Conservation (phyloP, 1,140 invertebrate genomes). For the Solenopsis fugax region DNA sequence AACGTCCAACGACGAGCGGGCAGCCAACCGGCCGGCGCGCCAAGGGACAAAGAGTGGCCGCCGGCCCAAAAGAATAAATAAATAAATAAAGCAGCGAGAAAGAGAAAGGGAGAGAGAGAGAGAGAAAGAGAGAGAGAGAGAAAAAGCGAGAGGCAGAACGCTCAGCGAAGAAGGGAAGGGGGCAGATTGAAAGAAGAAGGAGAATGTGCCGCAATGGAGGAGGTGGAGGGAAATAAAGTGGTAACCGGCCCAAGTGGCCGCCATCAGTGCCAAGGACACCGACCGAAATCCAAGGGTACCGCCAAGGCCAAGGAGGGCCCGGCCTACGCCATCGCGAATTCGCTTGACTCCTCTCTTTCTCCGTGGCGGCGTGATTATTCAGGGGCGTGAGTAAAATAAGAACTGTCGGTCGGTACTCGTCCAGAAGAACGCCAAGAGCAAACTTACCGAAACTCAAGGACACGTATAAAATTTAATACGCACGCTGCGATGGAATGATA, state of each 20-base stretch:
- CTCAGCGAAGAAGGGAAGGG: constrained; percentile 20
- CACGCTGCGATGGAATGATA: not conserved
- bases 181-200: constrained; percentile 54
- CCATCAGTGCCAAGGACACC: constrained; percentile 79
- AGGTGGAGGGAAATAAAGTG: constrained; percentile 77
- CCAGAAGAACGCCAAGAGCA: constrained; percentile 39
- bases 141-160: constrained; percentile 30
- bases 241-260: constrained; percentile 77
- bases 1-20: constrained; percentile 71
- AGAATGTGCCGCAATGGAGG: constrained; percentile 65
- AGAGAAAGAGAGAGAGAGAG: constrained; percentile 8
- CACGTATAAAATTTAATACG: constrained; percentile 32
- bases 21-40: constrained; percentile 73
- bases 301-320: constrained; percentile 73
- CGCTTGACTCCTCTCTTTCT: constrained; percentile 63
- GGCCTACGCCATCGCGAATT: constrained; percentile 74
- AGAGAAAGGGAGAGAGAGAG: constrained; percentile 53
- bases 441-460: constrained; percentile 61
- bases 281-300: constrained; percentile 77
- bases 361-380: constrained; percentile 37
- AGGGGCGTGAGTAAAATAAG: constrained; percentile 59
- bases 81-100: constrained; percentile 80
- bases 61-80: constrained; percentile 84
- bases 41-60: constrained; percentile 84
- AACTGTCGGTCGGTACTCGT: constrained; percentile 44